phyloP scores from a whole-genome alignment of 1,140 invertebrate genomes.

The Heliconius congener region DNA sequence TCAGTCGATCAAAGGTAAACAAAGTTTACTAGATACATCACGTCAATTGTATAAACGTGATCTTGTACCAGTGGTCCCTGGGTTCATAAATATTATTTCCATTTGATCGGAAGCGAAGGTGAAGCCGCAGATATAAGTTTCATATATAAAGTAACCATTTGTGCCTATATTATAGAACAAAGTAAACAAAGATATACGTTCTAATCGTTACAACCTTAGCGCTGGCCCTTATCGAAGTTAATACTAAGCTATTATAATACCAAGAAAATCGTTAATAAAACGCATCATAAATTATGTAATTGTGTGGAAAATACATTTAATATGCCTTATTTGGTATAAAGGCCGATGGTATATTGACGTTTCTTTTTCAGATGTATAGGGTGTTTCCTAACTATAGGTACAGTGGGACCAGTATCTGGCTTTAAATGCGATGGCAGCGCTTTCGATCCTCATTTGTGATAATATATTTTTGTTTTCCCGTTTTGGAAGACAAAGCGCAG shows the following conservation, averaged over 20 bases:
- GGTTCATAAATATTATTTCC: too few relatives aligned
- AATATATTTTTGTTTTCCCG: too few relatives aligned
- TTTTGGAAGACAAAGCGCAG: too few relatives aligned
- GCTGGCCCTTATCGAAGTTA: slow-evolving; percentile 21
- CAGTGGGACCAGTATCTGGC: not conserved
- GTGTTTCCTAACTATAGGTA: too few relatives aligned
- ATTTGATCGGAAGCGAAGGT: too few relatives aligned
- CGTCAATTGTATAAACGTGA: too few relatives aligned
- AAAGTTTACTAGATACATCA: too few relatives aligned
- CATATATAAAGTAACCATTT: too few relatives aligned
- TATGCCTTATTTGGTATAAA: slow-evolving; percentile 5
- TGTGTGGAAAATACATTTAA: slow-evolving; percentile 23
- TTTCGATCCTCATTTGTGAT: too few relatives aligned
- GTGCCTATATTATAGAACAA: not conserved
- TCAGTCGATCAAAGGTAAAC: too few relatives aligned
- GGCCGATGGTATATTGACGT: not conserved
- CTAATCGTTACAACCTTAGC: slow-evolving; percentile 28
- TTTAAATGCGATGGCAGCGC: not conserved
- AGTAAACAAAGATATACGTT: slow-evolving; percentile 14
- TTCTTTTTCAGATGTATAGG: not conserved
- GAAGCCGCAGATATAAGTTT: too few relatives aligned
- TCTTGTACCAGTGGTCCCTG: too few relatives aligned
- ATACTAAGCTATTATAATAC: slow-evolving; percentile 32
- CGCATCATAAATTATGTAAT: slow-evolving; percentile 19
- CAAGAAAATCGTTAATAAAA: slow-evolving; percentile 36